Base-by-base conservation (phyloP, 2,113 vertebrate species). In the Takifugu flavidus region DNA sequence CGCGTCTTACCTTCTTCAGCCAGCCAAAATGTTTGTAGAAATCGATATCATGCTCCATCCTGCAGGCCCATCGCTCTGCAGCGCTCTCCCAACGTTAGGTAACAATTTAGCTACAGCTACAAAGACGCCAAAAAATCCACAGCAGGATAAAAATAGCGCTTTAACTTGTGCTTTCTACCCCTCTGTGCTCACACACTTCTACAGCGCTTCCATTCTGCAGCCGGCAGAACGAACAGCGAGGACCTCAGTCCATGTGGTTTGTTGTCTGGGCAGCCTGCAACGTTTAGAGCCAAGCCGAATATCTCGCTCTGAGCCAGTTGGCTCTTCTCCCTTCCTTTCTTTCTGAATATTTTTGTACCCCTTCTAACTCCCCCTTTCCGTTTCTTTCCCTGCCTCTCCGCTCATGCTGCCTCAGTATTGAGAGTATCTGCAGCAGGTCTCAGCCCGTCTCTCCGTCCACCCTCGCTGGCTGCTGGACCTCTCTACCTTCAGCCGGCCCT, bases 11-110 rank as follows among this genome's bases (percentile, higher is more conserved):
- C 96, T 95, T 95, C 83, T 90, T 93, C 58, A 98, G 93, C 96
- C 96, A 99, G 56, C 93, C 86, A 89, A 98, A 98, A 87, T 98
- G 96, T 91, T 94, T 95, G 92, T 97, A 94, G 90, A 97, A 94
- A 92, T 98, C 95, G 91, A 96, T 94, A 80, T 95, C 92, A 90
- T 92, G 91, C 90, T 99, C 96, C 96, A 99, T 98, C 82, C 89
- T 95, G 91, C 83, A 91, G 83, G 91, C 91, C 96, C 95, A 98
- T 98, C 85, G 91, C 92, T 88, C 55, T 60, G 43, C 11, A 64
- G 87, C 4, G 13, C 86, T 91, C 62, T 71, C 53, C 88, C 82
- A 73, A 83, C 69, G 77, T 86, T 83, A 82, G 56, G 15, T 20
- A 54, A 62, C 31, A 54, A 80, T 82, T 75, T 53, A 64, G 56